A percentile compares a stretch with the other conserved stretches of the same genome.
These are phyloP conservation scores for Redunca redunca DNA, from an alignment of 2,113 vertebrate genomes.

Conservation along the genomic window DNA sequence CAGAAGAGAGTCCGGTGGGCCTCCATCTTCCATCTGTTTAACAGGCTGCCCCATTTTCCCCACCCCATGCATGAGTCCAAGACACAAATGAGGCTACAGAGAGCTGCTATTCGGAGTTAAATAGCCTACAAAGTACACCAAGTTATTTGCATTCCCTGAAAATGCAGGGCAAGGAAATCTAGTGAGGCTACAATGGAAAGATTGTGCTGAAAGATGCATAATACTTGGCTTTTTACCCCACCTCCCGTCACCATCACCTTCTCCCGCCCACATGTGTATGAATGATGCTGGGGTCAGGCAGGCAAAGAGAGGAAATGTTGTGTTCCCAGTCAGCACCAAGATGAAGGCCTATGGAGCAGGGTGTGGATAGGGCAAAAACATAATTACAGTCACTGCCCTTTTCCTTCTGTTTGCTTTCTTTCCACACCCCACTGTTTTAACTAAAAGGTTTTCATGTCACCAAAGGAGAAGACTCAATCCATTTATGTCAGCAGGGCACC, in stretches of 20 bases:
- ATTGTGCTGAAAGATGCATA: background rate
- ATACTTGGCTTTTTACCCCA: background rate
- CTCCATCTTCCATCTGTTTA: background rate
- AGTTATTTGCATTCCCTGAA: background rate
- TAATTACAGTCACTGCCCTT: rapidly evolving
- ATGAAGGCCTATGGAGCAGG: background rate
- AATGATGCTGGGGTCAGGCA: background rate
- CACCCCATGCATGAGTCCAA: background rate
- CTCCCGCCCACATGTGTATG: background rate
- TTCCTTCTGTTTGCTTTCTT: background rate
- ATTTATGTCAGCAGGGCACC: background rate
- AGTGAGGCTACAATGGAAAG: background rate
- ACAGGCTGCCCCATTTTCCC: background rate
- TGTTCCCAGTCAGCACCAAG: background rate
- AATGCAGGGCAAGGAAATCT: background rate
- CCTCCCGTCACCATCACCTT: background rate
- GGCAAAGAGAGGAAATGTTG: background rate
- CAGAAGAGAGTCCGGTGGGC: background rate
- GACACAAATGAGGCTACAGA: background rate
- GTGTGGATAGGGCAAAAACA: rapidly evolving
- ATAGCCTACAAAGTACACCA: background rate
- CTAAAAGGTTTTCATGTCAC: background rate
- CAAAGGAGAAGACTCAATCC: background rate
- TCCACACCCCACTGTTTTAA: background rate
- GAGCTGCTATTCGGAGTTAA: background rate